Percentiles rank a stretch among this genome's conserved stretches.
These are phyloP conservation scores for Pimpla rufipes DNA, from an alignment of 2,888 invertebrate genomes.

Conservation along the genomic window DNA sequence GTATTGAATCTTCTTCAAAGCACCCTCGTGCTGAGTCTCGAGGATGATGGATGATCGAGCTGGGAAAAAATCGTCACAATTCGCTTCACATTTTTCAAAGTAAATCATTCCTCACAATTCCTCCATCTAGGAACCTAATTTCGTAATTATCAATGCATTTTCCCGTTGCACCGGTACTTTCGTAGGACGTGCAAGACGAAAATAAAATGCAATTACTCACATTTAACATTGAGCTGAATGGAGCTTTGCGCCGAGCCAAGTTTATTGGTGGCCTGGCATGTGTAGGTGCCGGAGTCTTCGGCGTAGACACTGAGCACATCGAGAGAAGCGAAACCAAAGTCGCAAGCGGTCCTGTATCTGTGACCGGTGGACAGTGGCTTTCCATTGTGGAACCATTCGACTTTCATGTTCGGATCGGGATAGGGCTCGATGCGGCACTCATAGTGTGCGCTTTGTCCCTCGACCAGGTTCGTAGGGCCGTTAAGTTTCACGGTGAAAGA, in stretches of 20 bases:
- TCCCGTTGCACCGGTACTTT: too few species aligned
- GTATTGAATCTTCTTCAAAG: slow-evolving; percentile 95
- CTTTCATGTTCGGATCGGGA: slow-evolving; percentile 94
- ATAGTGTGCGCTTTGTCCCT: slow-evolving; percentile 96
- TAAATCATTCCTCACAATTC: background rate
- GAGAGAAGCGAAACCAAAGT: slow-evolving; percentile 98
- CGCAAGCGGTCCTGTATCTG: slow-evolving; percentile 96
- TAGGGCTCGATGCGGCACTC: slow-evolving; percentile 97
- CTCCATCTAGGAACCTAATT: background rate
- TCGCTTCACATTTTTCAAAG: slow-evolving; percentile 5
- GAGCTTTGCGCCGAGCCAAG: slow-evolving; percentile 94
- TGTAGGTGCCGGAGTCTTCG: slow-evolving; percentile 97
- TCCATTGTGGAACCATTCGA: slow-evolving; percentile 97
- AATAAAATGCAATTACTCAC: slow-evolving; percentile 86
- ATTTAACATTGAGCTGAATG: slow-evolving; percentile 92
- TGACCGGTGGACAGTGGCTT: slow-evolving; percentile 95
- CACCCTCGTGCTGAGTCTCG: slow-evolving; percentile 97
- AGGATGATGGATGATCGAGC: slow-evolving; percentile 94
- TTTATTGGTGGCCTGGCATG: slow-evolving; percentile 94
- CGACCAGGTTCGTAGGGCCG: slow-evolving; percentile 93
- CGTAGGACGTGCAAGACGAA: background rate
- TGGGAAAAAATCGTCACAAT: slow-evolving; percentile 83
- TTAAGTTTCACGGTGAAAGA: slow-evolving; percentile 94
- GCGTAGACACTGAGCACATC: slow-evolving; percentile 97
- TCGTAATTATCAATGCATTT: background rate